Evolutionary conservation across 1,140 invertebrate species (phyloP), one percentile per base, ranked within the genome.

Genomic region (Panagrolaimus sp.): DNA sequence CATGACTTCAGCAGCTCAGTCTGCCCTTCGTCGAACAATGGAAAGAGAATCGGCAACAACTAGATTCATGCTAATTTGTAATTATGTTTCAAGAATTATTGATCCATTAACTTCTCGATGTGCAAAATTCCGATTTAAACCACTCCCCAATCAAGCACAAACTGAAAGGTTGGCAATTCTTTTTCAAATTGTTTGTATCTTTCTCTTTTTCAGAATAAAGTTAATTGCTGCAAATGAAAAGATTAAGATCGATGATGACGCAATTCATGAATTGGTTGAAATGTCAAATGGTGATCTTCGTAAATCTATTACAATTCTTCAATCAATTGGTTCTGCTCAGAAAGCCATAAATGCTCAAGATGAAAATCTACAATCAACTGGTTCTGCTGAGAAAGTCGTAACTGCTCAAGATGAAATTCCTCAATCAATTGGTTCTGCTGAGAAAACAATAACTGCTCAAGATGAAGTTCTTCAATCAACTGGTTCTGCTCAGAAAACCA

Each of bases 121-220:
- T 85, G 93, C 94, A 5, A 98, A 98, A 84, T 99, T 98, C 83
- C 87, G 96, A 43, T 99, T 99, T 82, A 97, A 97, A 83, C 89
- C 94, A 0, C 85, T 98, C 1, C 73, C 83, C n/a, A 75, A 78
- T 8, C 79, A 83, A 0, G 67, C 68, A 15, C 83, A 84, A 47
- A 69, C 73, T 12, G 74, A 83, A 58, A 62, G 83, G 74, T 82
- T 3, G 21, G 45, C 44, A 17, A 12, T 38, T 45, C 32, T 26
- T 46, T 65, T 43, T 38, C 32, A n/a, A 43, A 14, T 17, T 46
- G 26, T 8, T 14, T 7, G 7, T 7, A 38, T 38, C 32, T 38
- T 38, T 38, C 7, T 38, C 32, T 7, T 2, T 38, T 83, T 85
- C 38, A 87, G 91, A 77, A 85, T 98, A 28, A 85, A 89, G 63